Evolutionary conservation across 92 coral and sea anemone genomes (phyloP).

Genomic region (Muricea muricata): DNA sequence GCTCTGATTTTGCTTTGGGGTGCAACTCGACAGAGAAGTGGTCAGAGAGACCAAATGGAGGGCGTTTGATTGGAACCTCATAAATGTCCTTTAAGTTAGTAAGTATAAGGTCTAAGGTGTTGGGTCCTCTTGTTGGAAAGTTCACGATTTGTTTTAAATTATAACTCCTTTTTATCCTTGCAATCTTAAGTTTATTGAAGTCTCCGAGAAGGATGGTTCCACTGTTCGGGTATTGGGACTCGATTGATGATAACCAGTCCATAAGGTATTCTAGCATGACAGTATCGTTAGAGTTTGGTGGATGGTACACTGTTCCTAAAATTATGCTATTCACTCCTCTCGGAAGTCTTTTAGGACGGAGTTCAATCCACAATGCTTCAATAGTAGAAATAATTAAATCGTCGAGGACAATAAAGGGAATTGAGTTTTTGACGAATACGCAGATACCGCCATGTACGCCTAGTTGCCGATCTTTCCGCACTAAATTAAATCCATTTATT

Average conservation of each 20-base stretch:
- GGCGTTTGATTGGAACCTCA: too few relatives aligned
- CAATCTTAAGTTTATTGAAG: neutral
- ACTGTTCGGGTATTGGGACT: neutral
- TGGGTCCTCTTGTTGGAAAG: neutral
- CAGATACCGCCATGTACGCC: conserved; percentile 44
- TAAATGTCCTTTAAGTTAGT: neutral
- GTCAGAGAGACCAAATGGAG: too few relatives aligned
- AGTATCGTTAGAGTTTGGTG: conserved; percentile 34
- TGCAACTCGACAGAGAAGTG: too few relatives aligned
- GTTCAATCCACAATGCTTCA: neutral
- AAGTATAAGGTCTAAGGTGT: neutral
- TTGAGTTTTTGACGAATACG: neutral
- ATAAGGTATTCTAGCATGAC: conserved; percentile 5
- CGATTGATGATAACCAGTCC: neutral
- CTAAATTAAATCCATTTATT: conserved; percentile 30
- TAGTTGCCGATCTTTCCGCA: conserved; percentile 17
- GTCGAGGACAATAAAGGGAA: neutral
- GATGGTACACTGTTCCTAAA: conserved; percentile 3
- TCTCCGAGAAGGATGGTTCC: neutral
- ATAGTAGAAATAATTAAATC: neutral
- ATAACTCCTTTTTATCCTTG: neutral
- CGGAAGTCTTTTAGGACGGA: neutral
- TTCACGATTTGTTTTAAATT: neutral
- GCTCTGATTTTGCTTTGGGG: too few relatives aligned
- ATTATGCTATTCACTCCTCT: too few relatives aligned